phyloP scores from a whole-genome alignment of 2,797 vertebrate species.

The Sarcophilus harrisii region DNA sequence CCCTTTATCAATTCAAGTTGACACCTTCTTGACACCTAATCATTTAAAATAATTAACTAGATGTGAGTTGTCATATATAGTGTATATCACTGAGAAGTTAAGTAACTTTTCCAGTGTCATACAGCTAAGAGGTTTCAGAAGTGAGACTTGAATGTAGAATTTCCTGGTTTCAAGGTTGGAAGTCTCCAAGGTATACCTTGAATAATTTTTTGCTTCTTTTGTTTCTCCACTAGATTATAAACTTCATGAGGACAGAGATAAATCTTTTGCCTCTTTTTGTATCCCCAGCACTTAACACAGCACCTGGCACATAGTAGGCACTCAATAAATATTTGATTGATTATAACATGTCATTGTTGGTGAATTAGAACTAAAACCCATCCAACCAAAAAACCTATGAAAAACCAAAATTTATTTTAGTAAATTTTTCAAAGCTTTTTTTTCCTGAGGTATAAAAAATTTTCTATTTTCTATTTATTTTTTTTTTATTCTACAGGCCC shows the following conservation, averaged over 20 bases:
- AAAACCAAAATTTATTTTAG: slow-evolving; percentile 17
- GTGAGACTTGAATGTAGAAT: not conserved
- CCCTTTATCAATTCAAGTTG: not conserved
- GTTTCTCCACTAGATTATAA: not conserved
- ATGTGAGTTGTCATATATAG: not conserved
- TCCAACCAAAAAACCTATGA: slow-evolving; percentile 9
- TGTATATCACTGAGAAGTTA: not conserved
- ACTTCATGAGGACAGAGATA: not conserved
- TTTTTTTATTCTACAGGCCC: slow-evolving; percentile 86
- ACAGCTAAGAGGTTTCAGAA: not conserved
- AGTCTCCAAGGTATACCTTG: not conserved
- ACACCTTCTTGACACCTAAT: not conserved
- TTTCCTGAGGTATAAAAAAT: slow-evolving; percentile 8
- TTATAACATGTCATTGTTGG: not conserved
- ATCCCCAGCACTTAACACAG: not conserved
- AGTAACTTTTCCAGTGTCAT: not conserved
- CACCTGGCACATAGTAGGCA: not conserved
- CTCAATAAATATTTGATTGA: not conserved
- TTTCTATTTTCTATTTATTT: not conserved
- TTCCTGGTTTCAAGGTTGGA: not conserved
- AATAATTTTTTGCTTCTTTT: not conserved
- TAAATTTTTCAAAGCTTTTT: not conserved
- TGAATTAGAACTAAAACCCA: not conserved
- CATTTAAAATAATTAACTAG: not conserved
- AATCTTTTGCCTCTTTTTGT: not conserved